Evolutionary conservation across 2,888 invertebrate genomes (phyloP), one percentile per base, ranked within the genome.

Genomic region (Sphecodes monilicornis): DNA sequence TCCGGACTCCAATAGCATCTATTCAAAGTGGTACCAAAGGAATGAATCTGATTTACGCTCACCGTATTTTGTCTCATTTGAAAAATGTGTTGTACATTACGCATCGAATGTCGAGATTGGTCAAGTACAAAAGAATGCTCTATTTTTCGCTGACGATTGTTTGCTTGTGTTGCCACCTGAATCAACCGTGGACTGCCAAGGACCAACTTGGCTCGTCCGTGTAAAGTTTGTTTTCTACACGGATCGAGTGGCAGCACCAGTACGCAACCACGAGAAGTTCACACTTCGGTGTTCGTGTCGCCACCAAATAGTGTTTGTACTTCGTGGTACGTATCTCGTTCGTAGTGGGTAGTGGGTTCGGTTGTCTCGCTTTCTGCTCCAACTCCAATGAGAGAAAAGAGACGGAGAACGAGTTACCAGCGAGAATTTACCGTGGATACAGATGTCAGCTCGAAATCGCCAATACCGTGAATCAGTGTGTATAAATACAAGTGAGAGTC

Each of bases 391-490:
- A 36, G 64, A 66, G 64, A 36, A 66, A 36, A 66, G 32, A 36
- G 64, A 66, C 32, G 22, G 32, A 32, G 32, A 46, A 46, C 10
- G 10, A 22, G 71, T 50, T 43, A 70, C 87, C 81, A 77, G 36
- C 11, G 64, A 36, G 64, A 41, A 18, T 39, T 71, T 46, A 39
- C 64, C 18, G 84, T 10, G 76, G 73, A 76, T 84, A 83, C 91
- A 90, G 89, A 88, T 91, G 91, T 90, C 86, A 88, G 50, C 84
- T 86, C 50, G 41, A 73, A 68, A 84, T 70, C 73, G 29, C 50
- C 13, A 66, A 80, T 76, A 81, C 29, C 43, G 68, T 72, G 77
- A 78, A 71, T 46, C 70, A 57, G 75, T 85, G 77, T 80, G 29
- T 64, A 41, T 22, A 57, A 13, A 57, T 71, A 72, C 46, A 73